Evolutionary conservation across 2,113 vertebrate genomes (phyloP).

Genomic region (Tachuris rubrigastra): DNA sequence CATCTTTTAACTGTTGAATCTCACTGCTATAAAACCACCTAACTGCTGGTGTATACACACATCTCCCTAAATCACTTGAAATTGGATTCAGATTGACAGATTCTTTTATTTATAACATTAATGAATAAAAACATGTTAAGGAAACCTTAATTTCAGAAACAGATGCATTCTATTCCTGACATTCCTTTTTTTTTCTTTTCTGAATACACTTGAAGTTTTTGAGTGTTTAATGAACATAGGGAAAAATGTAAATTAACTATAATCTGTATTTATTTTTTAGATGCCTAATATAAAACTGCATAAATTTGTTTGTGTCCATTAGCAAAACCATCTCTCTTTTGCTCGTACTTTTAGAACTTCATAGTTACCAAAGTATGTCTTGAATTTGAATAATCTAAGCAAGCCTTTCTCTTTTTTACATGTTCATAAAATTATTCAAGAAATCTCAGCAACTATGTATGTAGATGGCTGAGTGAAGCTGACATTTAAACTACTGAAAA

Average conservation of each 20-base stretch:
- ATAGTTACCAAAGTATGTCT: neutral
- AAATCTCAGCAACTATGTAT: neutral
- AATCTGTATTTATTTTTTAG: neutral
- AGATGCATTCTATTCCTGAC: neutral
- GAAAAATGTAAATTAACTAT: neutral
- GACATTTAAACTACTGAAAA: conserved; percentile 28
- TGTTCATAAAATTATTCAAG: neutral
- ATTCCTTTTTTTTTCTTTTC: neutral
- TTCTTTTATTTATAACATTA: neutral
- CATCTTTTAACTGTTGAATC: neutral
- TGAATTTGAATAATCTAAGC: neutral
- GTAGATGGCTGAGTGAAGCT: neutral
- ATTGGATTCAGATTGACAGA: neutral
- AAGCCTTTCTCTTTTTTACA: neutral
- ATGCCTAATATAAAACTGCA: neutral
- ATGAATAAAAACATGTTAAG: neutral
- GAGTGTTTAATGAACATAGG: neutral
- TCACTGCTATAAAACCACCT: neutral
- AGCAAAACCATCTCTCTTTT: neutral
- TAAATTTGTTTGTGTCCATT: neutral
- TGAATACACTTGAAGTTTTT: neutral
- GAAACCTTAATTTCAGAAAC: neutral
- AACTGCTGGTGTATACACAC: neutral
- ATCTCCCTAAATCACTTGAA: neutral
- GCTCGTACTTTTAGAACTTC: neutral